These are phyloP conservation scores for Bradypodion pumilum DNA, from an alignment of 2,797 vertebrate genomes.

Conservation along the genomic window DNA sequence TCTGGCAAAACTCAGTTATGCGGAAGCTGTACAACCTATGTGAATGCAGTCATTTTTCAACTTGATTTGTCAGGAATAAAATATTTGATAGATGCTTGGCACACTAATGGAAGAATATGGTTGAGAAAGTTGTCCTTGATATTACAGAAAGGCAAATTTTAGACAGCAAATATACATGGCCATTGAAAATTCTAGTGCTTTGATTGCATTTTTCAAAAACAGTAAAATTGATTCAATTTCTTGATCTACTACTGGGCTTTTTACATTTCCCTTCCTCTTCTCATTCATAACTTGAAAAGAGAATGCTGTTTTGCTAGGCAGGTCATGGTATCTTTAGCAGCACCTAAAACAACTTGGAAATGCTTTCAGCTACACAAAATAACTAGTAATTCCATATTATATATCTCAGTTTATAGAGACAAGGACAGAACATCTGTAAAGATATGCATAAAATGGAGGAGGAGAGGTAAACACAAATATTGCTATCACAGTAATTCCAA, in stretches of 20 bases:
- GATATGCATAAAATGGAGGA: too few relatives aligned
- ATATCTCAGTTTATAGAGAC: not conserved
- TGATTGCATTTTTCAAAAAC: slow-evolving; percentile 59
- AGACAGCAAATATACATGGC: slow-evolving; percentile 60
- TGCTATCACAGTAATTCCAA: not conserved
- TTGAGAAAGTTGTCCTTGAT: slow-evolving; percentile 59
- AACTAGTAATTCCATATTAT: not conserved
- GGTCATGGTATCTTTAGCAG: slow-evolving; percentile 55
- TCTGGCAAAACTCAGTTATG: slow-evolving; percentile 57
- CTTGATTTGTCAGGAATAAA: slow-evolving; percentile 57
- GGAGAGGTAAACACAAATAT: too few relatives aligned
- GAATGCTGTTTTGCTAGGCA: slow-evolving; percentile 53
- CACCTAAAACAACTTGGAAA: slow-evolving; percentile 47
- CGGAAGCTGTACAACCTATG: slow-evolving; percentile 31
- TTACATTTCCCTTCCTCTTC: slow-evolving; percentile 61
- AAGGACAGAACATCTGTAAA: not conserved
- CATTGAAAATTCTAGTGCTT: slow-evolving; percentile 46
- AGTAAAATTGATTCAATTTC: slow-evolving; percentile 54
- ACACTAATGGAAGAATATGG: slow-evolving; percentile 46
- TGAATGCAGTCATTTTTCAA: slow-evolving; percentile 55
- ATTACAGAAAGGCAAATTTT: slow-evolving; percentile 65
- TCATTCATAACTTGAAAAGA: slow-evolving; percentile 60
- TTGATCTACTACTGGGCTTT: slow-evolving; percentile 69
- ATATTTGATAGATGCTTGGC: slow-evolving; percentile 47
- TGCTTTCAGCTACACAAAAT: slow-evolving; percentile 22